Base-by-base conservation (phyloP, 2,888 invertebrate genomes). In the Heliconius charithonia region DNA sequence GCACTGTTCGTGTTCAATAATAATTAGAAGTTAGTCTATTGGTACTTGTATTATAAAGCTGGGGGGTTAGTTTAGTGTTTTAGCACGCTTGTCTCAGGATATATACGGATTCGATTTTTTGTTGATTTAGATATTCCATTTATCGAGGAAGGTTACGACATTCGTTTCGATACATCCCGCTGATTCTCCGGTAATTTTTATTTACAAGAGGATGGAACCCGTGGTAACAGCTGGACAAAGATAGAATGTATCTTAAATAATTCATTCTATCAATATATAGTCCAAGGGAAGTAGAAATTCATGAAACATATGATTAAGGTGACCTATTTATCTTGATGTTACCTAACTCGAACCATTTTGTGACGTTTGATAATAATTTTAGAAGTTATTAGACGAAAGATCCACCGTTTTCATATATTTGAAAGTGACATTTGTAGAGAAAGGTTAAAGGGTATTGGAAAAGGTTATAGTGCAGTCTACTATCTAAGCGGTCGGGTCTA, bases 1-100 rank as follows among this genome's bases (percentile, higher is more conserved):
- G 72, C 73, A 65, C 72, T 76, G 72, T 71, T 71, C 29, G 9
- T 51, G 10, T 71, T 29, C 6, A 51, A 29, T 32, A 22, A 71
- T 71, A 12, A 13, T n/a, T 32, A 66, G 19, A 66, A 32, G 22
- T 22, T 22, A 3, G 10, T 45, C 6, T 45, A 37, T 37, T 37
- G 9, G 32, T 37, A 37, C 32, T 9, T 37, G 9, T 37, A 37
- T 37, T 37, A 37, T 37, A 37, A 37, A 37, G 32, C 32, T 9
- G 32, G 32, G 32, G 1, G 9, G 32, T 37, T 37, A 37, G 32
- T 37, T 37, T 37, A n/a, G n/a, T n/a, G 32, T 37, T 37, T 9
- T 1, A 37, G 32, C 32, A 37, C 1, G 32, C 32, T 37, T 9
- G 32, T 37, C 9, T 37, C 32, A 37, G 32, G 9, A 37, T n/a